Conservation (phyloP, 2,797 vertebrate genomes). For the Pantherophis vulpinus region DNA sequence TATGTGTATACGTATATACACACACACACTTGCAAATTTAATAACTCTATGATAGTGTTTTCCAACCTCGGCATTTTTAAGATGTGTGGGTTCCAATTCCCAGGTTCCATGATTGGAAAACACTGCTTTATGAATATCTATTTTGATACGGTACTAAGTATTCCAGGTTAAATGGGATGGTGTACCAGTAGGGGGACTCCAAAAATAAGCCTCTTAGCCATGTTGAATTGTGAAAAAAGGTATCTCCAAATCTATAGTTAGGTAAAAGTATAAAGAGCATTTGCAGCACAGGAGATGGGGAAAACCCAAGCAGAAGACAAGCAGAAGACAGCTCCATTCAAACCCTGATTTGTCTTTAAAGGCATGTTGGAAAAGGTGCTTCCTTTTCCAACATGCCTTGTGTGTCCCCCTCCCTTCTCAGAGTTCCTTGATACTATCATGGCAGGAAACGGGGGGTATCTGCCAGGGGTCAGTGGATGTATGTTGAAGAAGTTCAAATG, state of each 20-base stretch:
- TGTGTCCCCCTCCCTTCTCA: not conserved
- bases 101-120: not conserved
- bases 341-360: not conserved
- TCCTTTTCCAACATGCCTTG: not conserved
- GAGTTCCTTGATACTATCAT: not conserved
- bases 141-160: not conserved
- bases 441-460: not conserved
- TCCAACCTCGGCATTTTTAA: not conserved
- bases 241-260: not conserved
- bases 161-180: not conserved
- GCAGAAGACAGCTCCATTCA: not conserved
- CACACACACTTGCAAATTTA: not conserved
- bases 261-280: not conserved
- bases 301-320: not conserved
- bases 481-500: not conserved
- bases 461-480: rapidly evolving
- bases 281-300: not conserved
- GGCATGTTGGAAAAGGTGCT: not conserved
- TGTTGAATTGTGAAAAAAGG: not conserved
- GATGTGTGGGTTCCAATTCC: not conserved
- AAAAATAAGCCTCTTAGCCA: not conserved
- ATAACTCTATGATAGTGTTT: not conserved
- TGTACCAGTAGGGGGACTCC: no score
- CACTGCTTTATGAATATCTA: not conserved
- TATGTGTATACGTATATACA: not conserved